phyloP scores from a whole-genome alignment of 1,140 invertebrate species.

The Leptinotarsa lineolata region DNA sequence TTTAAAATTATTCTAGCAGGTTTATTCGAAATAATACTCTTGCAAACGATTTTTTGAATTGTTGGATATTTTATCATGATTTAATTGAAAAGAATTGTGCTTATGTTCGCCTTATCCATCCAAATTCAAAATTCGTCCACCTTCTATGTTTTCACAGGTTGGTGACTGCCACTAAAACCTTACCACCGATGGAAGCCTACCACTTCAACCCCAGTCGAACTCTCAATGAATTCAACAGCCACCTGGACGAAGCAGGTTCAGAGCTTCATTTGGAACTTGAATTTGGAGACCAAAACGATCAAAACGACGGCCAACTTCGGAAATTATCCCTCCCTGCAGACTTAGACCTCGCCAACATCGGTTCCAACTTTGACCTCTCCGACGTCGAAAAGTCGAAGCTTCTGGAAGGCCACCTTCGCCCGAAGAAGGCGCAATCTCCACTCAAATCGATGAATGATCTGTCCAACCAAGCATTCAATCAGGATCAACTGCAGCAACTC shows the following conservation, averaged over 20 bases:
- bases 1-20: too few relatives aligned
- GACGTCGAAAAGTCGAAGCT: slow-evolving; percentile 69
- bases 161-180: slow-evolving; percentile 84
- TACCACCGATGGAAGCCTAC: slow-evolving; percentile 84
- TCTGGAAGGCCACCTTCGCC: slow-evolving; percentile 61
- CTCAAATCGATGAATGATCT: slow-evolving; percentile 47
- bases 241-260: slow-evolving; percentile 83
- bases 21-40: too few relatives aligned
- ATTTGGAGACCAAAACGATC: slow-evolving; percentile 78
- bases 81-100: too few relatives aligned
- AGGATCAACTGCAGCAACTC: slow-evolving; percentile 76
- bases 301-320: slow-evolving; percentile 68
- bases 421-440: slow-evolving; percentile 65
- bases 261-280: slow-evolving; percentile 83
- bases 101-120: too few relatives aligned
- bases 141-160: slow-evolving; percentile 49
- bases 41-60: too few relatives aligned
- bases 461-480: slow-evolving; percentile 62
- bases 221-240: slow-evolving; percentile 85
- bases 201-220: slow-evolving; percentile 86
- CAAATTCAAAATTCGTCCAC: too few relatives aligned
- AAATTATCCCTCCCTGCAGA: slow-evolving; percentile 62
- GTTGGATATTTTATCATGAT: too few relatives aligned
- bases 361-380: slow-evolving; percentile 70
- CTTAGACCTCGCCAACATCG: slow-evolving; percentile 68